Evolutionary conservation across 1,140 invertebrate genomes (phyloP), one percentile per base, ranked within the genome.

Genomic region (Globodera rostochiensis): DNA sequence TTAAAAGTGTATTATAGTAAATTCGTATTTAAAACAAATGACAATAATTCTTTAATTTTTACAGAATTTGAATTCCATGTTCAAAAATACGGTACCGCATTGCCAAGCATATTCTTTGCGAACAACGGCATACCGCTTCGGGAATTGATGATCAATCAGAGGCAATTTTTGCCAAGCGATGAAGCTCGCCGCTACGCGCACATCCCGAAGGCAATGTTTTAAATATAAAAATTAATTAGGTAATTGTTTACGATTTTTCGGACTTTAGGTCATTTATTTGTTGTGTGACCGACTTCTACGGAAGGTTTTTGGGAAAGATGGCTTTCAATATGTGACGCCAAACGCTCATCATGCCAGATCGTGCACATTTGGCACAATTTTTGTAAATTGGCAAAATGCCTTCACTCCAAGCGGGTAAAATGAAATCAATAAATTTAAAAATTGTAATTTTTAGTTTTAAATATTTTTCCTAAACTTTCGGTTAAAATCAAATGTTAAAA

Each of bases 101-200:
- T 86, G 46, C 85, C 85, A 5, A 77, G 66, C 13, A 74, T 49
- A 53, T 49, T 73, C 53, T 73, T 53, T 50, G 67, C 64, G 25
- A 45, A 75, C 25, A 82, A 60, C 46, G 82, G 73, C 25, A 21
- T 82, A 21, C 25, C 73, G 53, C 67, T 86, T 49, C 49, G 45
- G 9, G 67, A 66, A 46, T 73, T 88, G 36, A 60, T 86, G 57
- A 6, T 50, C 13, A 67, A 64, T 73, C 86, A 87, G 45, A 76
- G 83, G 15, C 77, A 87, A 57, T 86, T 87, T 74, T 73, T 86
- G 13, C 77, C 85, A 57, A 86, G 84, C 70, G 86, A 87, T 57
- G 83, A 86, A 79, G 86, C 86, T 36, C 84, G 85, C 13, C 74
- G 57, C 11, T 86, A 53, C 70, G 64, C 85, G 6, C 85, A 86